These are phyloP conservation scores for Bombylius major DNA, from an alignment of 2,888 invertebrate genomes.

Conservation along the genomic window DNA sequence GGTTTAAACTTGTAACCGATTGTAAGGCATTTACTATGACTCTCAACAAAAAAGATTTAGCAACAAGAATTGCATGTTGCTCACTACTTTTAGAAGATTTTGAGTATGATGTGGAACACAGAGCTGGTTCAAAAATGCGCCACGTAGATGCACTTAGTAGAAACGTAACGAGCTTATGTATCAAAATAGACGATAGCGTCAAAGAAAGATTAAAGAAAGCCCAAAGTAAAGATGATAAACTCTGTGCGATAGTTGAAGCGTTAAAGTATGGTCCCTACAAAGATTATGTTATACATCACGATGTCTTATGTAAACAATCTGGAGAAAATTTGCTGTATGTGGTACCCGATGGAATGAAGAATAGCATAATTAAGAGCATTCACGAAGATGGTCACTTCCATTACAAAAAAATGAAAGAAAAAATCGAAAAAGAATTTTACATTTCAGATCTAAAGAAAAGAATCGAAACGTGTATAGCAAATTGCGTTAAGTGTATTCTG, in stretches of 20 bases:
- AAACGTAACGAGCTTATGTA: conserved; percentile 8
- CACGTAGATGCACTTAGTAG: conserved; percentile 18
- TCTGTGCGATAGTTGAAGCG: background rate
- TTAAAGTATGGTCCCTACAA: background rate
- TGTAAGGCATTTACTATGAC: conserved; percentile 14
- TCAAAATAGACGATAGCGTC: background rate
- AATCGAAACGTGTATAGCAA: background rate
- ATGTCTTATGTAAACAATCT: conserved; percentile 1
- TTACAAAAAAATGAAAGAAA: conserved; percentile 1
- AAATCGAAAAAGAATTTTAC: background rate
- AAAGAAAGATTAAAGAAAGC: conserved; percentile 1
- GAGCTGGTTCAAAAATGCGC: conserved; percentile 12
- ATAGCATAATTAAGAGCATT: background rate
- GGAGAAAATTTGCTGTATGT: conserved; percentile 6
- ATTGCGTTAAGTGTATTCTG: conserved; percentile 10
- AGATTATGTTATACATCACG: background rate
- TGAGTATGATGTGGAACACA: conserved; percentile 16
- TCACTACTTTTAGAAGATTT: conserved; percentile 17
- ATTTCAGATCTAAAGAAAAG: background rate
- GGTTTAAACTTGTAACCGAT: conserved; percentile 14
- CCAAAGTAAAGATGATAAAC: conserved; percentile 7
- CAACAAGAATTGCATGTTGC: conserved; percentile 13
- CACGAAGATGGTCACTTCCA: conserved; percentile 4
- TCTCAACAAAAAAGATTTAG: conserved; percentile 13
- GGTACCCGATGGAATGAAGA: conserved; percentile 1